phyloP scores from a whole-genome alignment of 2,888 invertebrate species.

The Holacanthella duospinosa region DNA sequence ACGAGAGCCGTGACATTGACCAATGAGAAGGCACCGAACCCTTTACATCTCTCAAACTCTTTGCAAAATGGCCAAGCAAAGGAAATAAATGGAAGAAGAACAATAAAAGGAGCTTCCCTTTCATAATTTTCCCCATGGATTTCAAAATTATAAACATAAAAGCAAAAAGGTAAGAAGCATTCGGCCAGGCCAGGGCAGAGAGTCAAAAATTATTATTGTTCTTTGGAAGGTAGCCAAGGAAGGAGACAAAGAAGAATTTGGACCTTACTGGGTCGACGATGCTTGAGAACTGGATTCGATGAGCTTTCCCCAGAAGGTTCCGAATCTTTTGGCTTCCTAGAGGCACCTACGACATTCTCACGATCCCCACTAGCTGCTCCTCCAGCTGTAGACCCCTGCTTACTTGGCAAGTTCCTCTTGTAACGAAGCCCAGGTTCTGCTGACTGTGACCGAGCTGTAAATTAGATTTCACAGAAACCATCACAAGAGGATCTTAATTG shows the following conservation, averaged over 20 bases:
- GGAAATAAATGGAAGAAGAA: not conserved
- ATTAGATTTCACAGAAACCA: not conserved
- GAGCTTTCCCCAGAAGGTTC: not conserved
- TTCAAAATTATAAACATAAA: too few relatives aligned
- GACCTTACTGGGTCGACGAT: not conserved
- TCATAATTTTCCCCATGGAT: too few relatives aligned
- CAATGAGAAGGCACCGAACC: too few relatives aligned
- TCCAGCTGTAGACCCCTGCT: not conserved
- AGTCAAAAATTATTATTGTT: not conserved
- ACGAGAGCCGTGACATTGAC: too few relatives aligned
- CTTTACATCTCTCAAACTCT: too few relatives aligned
- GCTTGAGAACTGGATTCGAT: not conserved
- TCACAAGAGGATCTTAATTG: not conserved
- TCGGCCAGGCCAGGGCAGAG: not conserved
- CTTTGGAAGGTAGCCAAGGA: not conserved
- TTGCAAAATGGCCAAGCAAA: not conserved
- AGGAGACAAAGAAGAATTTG: not conserved
- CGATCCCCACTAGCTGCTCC: not conserved
- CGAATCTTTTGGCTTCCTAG: not conserved
- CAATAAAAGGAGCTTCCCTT: not conserved
- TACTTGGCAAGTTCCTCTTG: constrained; percentile 1
- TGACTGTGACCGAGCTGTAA: constrained; percentile 56
- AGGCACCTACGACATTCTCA: not conserved
- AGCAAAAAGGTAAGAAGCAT: too few relatives aligned
- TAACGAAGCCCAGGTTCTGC: constrained; percentile 50